phyloP scores from a whole-genome alignment of 1,140 invertebrate genomes.

The Drosophila asahinai region DNA sequence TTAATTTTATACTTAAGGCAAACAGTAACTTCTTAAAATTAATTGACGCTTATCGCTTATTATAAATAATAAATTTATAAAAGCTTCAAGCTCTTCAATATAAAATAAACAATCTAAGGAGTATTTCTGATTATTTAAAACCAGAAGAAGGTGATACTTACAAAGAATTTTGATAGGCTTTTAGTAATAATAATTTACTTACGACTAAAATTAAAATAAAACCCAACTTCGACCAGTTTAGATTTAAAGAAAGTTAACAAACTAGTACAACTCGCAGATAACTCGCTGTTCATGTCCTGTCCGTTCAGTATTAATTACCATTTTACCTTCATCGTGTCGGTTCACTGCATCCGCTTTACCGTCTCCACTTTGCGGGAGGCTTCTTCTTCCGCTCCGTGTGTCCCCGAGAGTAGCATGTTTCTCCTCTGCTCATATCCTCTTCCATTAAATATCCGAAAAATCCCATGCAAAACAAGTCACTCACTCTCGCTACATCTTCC shows the following conservation, averaged over 20 bases:
- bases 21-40: too few species aligned
- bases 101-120: background rate
- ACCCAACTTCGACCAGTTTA: background rate
- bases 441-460: background rate
- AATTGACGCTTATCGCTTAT: too few species aligned
- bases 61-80: too few species aligned
- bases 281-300: conserved; percentile 5
- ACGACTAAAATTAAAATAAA: background rate
- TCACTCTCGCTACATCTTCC: conserved; percentile 9
- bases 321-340: background rate
- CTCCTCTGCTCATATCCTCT: conserved; percentile 2
- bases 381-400: conserved; percentile 3
- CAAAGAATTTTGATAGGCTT: background rate
- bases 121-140: background rate
- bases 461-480: background rate
- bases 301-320: background rate
- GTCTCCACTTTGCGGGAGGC: conserved; percentile 5
- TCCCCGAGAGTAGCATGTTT: conserved; percentile 21
- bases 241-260: background rate
- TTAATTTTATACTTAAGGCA: too few species aligned
- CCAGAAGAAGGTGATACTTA: background rate
- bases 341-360: conserved; percentile 18
- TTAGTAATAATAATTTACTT: too few species aligned
- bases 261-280: background rate
- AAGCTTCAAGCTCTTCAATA: background rate